Conservation (phyloP, 2,888 invertebrate species). For the Cyrtodaria siliqua region DNA sequence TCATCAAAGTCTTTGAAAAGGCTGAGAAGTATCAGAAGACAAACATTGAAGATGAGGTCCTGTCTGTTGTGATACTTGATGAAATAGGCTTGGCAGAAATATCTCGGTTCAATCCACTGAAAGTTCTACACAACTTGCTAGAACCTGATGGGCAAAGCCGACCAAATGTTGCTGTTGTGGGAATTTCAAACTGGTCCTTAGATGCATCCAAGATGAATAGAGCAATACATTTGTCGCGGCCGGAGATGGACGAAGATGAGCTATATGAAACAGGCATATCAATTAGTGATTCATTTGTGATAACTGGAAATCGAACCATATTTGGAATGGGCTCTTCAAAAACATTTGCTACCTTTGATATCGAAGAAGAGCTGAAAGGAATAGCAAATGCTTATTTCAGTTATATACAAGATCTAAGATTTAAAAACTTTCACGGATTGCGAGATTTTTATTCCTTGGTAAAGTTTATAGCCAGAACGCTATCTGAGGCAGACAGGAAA, state of each 20-base stretch:
- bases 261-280: slow-evolving; percentile 68
- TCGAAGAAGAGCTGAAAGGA: slow-evolving; percentile 20
- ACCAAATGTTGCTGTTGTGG: slow-evolving; percentile 75
- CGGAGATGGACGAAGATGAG: slow-evolving; percentile 73
- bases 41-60: slow-evolving; percentile 56
- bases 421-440: slow-evolving; percentile 67
- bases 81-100: slow-evolving; percentile 78
- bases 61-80: slow-evolving; percentile 77
- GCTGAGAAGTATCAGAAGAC: slow-evolving; percentile 68
- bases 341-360: neutral
- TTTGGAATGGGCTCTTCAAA: too few relatives aligned
- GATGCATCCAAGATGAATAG: slow-evolving; percentile 81
- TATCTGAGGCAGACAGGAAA: neutral
- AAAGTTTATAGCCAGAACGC: slow-evolving; percentile 32
- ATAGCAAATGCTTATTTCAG: slow-evolving; percentile 42
- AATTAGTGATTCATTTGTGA: slow-evolving; percentile 60
- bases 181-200: slow-evolving; percentile 77
- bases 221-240: slow-evolving; percentile 75
- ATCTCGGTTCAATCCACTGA: slow-evolving; percentile 76
- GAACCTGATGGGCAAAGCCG: slow-evolving; percentile 66
- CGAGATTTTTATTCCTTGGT: slow-evolving; percentile 67
- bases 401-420: slow-evolving; percentile 40
- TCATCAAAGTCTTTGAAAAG: slow-evolving; percentile 74
- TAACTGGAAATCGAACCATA: neutral
- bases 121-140: slow-evolving; percentile 74